Evolutionary conservation across 2,888 invertebrate species (phyloP).

Genomic region (Clivina fossor): DNA sequence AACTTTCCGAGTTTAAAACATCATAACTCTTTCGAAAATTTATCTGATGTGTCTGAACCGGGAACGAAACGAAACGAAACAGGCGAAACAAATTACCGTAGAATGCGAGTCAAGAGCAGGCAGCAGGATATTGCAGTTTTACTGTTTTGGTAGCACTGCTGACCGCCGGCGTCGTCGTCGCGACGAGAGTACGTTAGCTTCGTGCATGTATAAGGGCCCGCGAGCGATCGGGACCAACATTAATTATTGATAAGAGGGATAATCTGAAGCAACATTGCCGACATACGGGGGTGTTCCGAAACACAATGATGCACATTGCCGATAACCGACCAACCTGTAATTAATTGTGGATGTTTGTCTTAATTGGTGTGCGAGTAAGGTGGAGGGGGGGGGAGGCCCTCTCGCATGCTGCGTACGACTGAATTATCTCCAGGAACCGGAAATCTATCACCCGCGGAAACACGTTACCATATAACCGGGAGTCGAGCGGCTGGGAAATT

Average conservation of each 20-base stretch:
- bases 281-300: slow-evolving; percentile 12
- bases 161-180: neutral
- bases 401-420: neutral
- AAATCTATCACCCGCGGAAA: too few species aligned
- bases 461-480: neutral
- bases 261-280: slow-evolving; percentile 28
- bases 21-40: too few species aligned
- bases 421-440: slow-evolving; percentile 8
- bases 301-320: slow-evolving; percentile 24
- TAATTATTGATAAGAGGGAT: slow-evolving; percentile 33
- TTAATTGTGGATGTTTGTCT: slow-evolving; percentile 33
- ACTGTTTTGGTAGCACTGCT: too few species aligned
- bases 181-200: neutral
- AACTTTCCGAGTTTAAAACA: too few species aligned
- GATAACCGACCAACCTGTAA: slow-evolving; percentile 31
- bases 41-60: too few species aligned
- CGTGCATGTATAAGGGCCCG: neutral
- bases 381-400: neutral
- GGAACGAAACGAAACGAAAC: too few species aligned
- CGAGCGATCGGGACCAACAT: slow-evolving; percentile 14
- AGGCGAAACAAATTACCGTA: too few species aligned
- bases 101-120: too few species aligned
- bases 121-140: too few species aligned
- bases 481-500: neutral
- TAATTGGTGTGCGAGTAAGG: slow-evolving; percentile 11